Evolutionary conservation across 2,113 vertebrate genomes (phyloP).

Genomic region (Beaufortia kweichowensis): DNA sequence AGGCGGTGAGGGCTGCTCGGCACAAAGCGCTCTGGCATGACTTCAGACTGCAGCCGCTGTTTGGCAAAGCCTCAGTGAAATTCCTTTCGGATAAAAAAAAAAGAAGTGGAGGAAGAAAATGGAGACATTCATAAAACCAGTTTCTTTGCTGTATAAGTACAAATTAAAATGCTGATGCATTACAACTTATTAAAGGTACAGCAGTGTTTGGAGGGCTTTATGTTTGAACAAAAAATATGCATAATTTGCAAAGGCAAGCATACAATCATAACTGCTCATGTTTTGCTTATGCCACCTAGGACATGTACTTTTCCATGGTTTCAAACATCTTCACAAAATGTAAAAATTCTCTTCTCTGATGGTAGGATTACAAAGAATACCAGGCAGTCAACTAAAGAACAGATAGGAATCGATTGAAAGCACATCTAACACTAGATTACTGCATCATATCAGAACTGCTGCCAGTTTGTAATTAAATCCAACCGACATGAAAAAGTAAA

Average conservation of each 20-base stretch:
- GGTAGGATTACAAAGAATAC: too few species aligned
- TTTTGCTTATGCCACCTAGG: too few species aligned
- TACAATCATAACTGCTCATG: not conserved
- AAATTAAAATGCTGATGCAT: not conserved
- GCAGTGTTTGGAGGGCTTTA: not conserved
- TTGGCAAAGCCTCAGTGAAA: conserved; percentile 56
- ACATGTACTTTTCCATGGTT: too few species aligned
- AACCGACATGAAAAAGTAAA: not conserved
- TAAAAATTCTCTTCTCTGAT: not conserved
- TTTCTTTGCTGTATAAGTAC: not conserved
- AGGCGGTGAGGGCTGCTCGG: conserved; percentile 35
- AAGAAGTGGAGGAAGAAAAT: not conserved
- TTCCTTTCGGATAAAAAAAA: conserved; percentile 31
- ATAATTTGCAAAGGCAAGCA: not conserved
- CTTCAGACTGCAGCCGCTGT: conserved; percentile 42
- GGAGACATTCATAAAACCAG: conserved; percentile 17
- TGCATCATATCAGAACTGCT: not conserved
- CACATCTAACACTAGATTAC: not conserved
- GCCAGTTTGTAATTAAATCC: not conserved
- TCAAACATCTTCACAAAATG: not conserved
- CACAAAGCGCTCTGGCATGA: conserved; percentile 40
- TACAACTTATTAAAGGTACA: not conserved
- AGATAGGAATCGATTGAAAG: not conserved
- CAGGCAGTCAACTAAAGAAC: too few species aligned
- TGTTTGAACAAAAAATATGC: not conserved